Conservation (phyloP, 1,140 invertebrate genomes). For the Drosophila gunungcola region DNA sequence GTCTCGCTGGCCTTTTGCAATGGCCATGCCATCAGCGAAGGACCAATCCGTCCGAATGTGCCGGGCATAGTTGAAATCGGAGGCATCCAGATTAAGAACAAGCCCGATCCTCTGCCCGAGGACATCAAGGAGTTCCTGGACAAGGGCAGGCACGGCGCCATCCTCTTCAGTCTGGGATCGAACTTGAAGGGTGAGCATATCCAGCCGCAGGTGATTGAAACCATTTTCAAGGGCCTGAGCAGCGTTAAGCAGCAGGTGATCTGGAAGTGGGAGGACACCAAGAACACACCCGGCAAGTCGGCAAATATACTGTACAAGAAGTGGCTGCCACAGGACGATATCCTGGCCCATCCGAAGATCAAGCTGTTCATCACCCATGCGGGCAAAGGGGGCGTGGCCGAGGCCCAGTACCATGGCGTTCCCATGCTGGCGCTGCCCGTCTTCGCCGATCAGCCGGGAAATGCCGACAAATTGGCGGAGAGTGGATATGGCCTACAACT, state of each 20-base stretch:
- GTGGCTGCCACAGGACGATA: slow-evolving; percentile 91
- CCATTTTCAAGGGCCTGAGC: slow-evolving; percentile 85
- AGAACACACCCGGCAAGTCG: slow-evolving; percentile 86
- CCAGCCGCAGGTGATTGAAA: slow-evolving; percentile 71
- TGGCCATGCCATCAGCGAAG: slow-evolving; percentile 71
- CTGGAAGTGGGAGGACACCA: slow-evolving; percentile 87
- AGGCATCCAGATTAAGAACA: slow-evolving; percentile 85
- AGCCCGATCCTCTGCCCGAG: slow-evolving; percentile 83
- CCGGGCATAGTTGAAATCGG: slow-evolving; percentile 84
- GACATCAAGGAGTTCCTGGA: slow-evolving; percentile 86
- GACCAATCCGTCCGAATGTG: slow-evolving; percentile 77
- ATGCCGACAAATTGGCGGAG: slow-evolving; percentile 85
- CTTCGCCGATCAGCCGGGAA: slow-evolving; percentile 88
- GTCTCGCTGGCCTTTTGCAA: slow-evolving; percentile 76
- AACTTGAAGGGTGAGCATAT: slow-evolving; percentile 85
- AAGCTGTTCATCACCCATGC: slow-evolving; percentile 90
- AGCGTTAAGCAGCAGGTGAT: slow-evolving; percentile 86
- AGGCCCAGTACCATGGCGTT: slow-evolving; percentile 89
- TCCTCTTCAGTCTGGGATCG: slow-evolving; percentile 88
- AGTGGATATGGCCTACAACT: slow-evolving; percentile 85
- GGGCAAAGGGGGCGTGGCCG: slow-evolving; percentile 89
- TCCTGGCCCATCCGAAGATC: slow-evolving; percentile 89
- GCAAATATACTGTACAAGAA: slow-evolving; percentile 88
- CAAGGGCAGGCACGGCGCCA: slow-evolving; percentile 85
- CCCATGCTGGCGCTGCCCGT: slow-evolving; percentile 90